These are phyloP conservation scores for Gasteruption jaculator DNA, from an alignment of 2,888 invertebrate genomes.

Conservation along the genomic window DNA sequence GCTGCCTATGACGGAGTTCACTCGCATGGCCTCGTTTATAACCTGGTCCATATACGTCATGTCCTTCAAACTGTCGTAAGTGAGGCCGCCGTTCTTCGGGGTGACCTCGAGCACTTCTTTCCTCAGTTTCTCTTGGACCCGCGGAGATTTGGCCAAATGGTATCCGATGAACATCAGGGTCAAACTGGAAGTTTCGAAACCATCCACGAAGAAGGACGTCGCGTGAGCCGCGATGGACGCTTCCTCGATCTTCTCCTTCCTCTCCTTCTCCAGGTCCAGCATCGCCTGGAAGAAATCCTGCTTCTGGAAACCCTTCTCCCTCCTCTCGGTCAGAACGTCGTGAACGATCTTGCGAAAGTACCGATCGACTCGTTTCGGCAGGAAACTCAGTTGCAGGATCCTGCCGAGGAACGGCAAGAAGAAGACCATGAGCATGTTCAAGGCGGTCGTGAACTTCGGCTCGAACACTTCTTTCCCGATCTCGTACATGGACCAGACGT, in stretches of 20 bases:
- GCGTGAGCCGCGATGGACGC: constrained; percentile 45
- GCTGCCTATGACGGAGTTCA: constrained; percentile 18
- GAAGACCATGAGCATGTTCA: constrained; percentile 18
- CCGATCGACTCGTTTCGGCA: constrained; percentile 22
- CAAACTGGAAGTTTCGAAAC: constrained; percentile 55
- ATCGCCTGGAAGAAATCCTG: constrained; percentile 53
- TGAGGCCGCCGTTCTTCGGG: constrained; percentile 41
- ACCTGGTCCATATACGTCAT: constrained; percentile 55
- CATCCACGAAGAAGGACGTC: constrained; percentile 54
- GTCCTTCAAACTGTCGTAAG: constrained; percentile 50
- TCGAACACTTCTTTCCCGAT: constrained; percentile 20
- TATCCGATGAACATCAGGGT: constrained; percentile 50
- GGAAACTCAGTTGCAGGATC: constrained; percentile 19
- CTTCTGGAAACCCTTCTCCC: constrained; percentile 33
- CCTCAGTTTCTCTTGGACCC: constrained; percentile 50
- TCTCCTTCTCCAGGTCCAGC: constrained; percentile 35
- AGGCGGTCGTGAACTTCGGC: constrained; percentile 7
- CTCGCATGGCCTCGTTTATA: constrained; percentile 30
- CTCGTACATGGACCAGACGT: constrained; percentile 21
- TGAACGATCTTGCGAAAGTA: constrained; percentile 30
- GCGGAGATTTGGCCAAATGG: constrained; percentile 48
- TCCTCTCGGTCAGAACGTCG: constrained; percentile 26
- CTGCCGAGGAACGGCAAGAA: constrained; percentile 21
- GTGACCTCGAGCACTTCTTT: constrained; percentile 46
- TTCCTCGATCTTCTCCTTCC: constrained; percentile 29